A percentile compares a stretch with the other conserved stretches of the same genome.
phyloP scores from a whole-genome alignment of 2,888 invertebrate genomes.

The Leptura quadrifasciata region DNA sequence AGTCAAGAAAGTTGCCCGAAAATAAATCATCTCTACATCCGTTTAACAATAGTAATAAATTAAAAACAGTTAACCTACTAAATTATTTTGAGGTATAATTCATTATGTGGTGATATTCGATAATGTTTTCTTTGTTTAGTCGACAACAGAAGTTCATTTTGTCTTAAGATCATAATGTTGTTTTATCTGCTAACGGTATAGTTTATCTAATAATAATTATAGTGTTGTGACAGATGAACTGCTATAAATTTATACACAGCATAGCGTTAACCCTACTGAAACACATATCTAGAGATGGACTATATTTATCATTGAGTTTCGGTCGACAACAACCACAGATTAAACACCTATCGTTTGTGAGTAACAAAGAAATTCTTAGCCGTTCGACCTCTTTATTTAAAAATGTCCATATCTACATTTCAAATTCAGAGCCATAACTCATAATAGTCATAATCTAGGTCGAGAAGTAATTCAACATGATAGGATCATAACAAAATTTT shows the following conservation, averaged over 20 bases:
- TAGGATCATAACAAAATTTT: conserved; percentile 21
- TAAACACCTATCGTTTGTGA: conserved; percentile 30
- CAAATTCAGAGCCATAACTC: conserved; percentile 24
- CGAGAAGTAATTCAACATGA: conserved; percentile 22
- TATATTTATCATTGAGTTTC: conserved; percentile 27
- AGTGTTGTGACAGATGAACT: conserved; percentile 37
- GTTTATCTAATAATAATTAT: conserved; percentile 30
- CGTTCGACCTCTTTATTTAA: conserved; percentile 46
- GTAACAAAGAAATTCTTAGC: conserved; percentile 32
- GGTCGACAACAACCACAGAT: conserved; percentile 19
- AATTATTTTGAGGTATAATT: neutral
- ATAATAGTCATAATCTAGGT: conserved; percentile 36
- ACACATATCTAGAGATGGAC: conserved; percentile 18
- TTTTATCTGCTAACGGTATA: conserved; percentile 41
- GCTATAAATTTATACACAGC: conserved; percentile 25
- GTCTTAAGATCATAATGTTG: conserved; percentile 18
- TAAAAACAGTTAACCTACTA: conserved; percentile 19
- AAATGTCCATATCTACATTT: conserved; percentile 8
- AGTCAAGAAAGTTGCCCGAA: conserved; percentile 4
- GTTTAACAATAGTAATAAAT: conserved; percentile 16
- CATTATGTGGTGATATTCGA: conserved; percentile 6
- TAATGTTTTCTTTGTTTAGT: conserved; percentile 23
- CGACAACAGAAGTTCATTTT: conserved; percentile 24
- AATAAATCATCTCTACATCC: conserved; percentile 9
- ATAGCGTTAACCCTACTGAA: conserved; percentile 12